Base-by-base conservation (phyloP, 2,113 vertebrate genomes). In the Butorides virescens region DNA sequence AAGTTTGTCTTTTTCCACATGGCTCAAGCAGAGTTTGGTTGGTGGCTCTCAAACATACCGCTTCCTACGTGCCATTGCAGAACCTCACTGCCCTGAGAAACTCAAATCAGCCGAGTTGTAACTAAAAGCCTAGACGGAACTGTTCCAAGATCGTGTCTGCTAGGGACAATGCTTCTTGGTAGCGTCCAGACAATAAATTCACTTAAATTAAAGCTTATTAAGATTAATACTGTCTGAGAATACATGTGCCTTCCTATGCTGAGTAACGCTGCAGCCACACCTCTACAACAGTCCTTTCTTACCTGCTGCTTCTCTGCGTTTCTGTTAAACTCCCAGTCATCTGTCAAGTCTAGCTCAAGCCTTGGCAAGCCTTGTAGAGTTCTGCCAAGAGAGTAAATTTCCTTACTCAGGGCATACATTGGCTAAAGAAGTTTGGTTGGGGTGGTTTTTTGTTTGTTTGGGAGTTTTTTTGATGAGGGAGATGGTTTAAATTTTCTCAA, bases 281-380 rank as follows among this genome's bases (percentile, higher is more conserved):
- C 82, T 71, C 65, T 74, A 65, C 76, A 62, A 65, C 13, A 67
- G 20, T 21, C 27, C 37, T 78, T 91, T 71, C 61, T 65, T 80
- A 76, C 58, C 68, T 2, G 2, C 56, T 67, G 18, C 65, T 93
- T 86, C 72, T 90, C 84, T 73, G 59, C 39, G 1, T 88, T 82
- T 86, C 74, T 93, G n/a, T 56, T 71, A 56, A 83, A 71, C 37
- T 90, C 86, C 86, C 80, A 89, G 39, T 93, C 65, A 80, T 86
- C 72, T 75, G 65, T 81, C 92, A 86, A 63, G 30, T 63, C 86
- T 90, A 46, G 67, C 90, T 88, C 76, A 92, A 77, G 42, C 42
- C 56, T 84, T 95, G 79, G 89, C 87, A 91, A 95, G 65, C 47
- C 61, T 82, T 75, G 30, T 36, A 37, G n/a, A 71, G 61, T 50